Percentiles rank a stretch among this genome's conserved stretches.
Conservation (phyloP, 2,797 vertebrate species). For the Danio kyathit region DNA sequence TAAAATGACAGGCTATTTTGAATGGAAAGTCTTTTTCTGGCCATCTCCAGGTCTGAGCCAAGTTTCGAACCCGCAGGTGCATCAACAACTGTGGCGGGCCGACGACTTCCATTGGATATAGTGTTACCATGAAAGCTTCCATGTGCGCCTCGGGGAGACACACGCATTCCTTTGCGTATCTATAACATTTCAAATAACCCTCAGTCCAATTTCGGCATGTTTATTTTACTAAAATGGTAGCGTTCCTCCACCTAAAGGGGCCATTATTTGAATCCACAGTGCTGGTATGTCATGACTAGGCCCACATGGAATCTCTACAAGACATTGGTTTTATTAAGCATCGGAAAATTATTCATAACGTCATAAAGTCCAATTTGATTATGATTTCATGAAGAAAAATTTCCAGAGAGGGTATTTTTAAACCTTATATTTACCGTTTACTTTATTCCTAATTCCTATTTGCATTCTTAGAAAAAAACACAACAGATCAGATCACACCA, state of each 20-base stretch:
- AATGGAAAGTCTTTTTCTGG: constrained; percentile 57
- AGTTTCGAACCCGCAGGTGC: constrained; percentile 70
- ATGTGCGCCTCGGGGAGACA: constrained; percentile 58
- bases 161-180: constrained; percentile 54
- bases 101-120: constrained; percentile 57
- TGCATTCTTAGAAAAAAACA: neutral
- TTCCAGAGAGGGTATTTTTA: neutral
- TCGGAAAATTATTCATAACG: neutral
- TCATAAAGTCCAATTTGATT: neutral
- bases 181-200: constrained; percentile 58
- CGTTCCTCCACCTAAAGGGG: constrained; percentile 38
- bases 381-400: neutral
- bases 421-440: neutral
- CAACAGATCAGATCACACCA: neutral
- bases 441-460: neutral
- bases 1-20: constrained; percentile 55
- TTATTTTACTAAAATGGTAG: constrained; percentile 55
- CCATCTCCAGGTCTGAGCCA: constrained; percentile 53
- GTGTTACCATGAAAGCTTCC: constrained; percentile 60
- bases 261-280: constrained; percentile 49
- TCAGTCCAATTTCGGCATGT: constrained; percentile 51
- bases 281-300: constrained; percentile 18
- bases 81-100: constrained; percentile 64
- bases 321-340: neutral
- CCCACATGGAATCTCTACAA: neutral